These are phyloP conservation scores for Meandrusa payeni DNA, from an alignment of 2,888 invertebrate genomes.

Conservation along the genomic window DNA sequence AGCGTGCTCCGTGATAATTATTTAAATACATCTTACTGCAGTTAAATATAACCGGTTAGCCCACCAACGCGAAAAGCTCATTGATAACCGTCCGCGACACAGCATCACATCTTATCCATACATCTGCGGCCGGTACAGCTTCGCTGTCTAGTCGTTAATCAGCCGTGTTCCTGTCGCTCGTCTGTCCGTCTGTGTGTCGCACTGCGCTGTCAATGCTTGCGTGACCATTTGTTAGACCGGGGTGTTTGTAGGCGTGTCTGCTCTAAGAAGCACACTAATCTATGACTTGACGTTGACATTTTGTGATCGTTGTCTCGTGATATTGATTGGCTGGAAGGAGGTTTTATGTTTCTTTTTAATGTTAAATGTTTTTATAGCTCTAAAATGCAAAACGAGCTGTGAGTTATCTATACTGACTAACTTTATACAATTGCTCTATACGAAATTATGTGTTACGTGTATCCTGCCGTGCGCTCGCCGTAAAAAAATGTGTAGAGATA, in stretches of 20 bases:
- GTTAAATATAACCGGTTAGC: slow-evolving; percentile 12
- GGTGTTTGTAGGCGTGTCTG: slow-evolving; percentile 27
- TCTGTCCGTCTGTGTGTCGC: slow-evolving; percentile 31
- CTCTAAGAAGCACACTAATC: slow-evolving; percentile 22
- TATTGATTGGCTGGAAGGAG: neutral
- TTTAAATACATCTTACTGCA: neutral
- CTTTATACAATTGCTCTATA: no score
- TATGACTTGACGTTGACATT: slow-evolving; percentile 11
- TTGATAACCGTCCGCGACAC: slow-evolving; percentile 13
- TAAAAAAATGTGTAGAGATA: no score
- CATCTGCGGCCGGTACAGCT: slow-evolving; percentile 25
- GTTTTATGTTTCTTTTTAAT: slow-evolving; percentile 3
- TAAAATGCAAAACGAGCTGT: no score
- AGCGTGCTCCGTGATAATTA: no score
- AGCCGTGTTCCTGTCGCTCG: slow-evolving; percentile 41
- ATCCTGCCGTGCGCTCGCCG: no score
- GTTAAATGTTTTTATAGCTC: no score
- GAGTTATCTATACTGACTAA: no score
- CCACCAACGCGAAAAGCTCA: slow-evolving; percentile 14
- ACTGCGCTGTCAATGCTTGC: slow-evolving; percentile 27
- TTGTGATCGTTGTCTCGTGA: neutral
- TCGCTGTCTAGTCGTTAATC: slow-evolving; percentile 41
- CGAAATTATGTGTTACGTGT: no score
- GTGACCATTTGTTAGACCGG: slow-evolving; percentile 21
- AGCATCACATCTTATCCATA: slow-evolving; percentile 26